Percentiles rank a stretch among this genome's conserved stretches.
These are phyloP conservation scores for Fregetta grallaria DNA, from an alignment of 2,113 vertebrate genomes.

Conservation along the genomic window DNA sequence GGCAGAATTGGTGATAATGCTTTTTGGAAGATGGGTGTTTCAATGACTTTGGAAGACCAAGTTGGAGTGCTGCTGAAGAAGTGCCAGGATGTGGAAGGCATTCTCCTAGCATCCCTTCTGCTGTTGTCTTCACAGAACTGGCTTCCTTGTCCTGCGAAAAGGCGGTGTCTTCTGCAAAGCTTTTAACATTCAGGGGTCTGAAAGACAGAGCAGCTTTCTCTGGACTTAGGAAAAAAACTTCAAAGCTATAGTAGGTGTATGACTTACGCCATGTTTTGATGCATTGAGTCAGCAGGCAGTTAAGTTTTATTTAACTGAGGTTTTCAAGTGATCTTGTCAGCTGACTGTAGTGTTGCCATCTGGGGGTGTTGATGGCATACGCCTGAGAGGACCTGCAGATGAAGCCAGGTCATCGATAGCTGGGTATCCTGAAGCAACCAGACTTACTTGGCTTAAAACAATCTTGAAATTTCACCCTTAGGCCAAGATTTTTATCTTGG, in stretches of 20 bases:
- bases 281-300: background rate
- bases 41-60: background rate
- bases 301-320: background rate
- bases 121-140: background rate
- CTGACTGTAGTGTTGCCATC: background rate
- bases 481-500: background rate
- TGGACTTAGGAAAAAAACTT: background rate
- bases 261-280: background rate
- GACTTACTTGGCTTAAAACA: background rate
- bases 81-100: background rate
- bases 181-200: background rate
- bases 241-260: background rate
- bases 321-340: background rate
- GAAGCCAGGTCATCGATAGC: background rate
- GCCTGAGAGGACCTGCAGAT: background rate
- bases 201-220: background rate
- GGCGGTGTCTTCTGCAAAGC: background rate
- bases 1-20: accelerated
- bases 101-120: background rate
- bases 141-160: background rate
- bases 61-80: background rate
- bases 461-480: background rate
- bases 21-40: background rate
- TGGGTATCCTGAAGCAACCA: background rate
- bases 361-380: background rate